A percentile compares a stretch with the other conserved stretches of the same genome.
These are phyloP conservation scores for Perizoma flavofasciatum DNA, from an alignment of 2,888 invertebrate genomes.

Conservation along the genomic window DNA sequence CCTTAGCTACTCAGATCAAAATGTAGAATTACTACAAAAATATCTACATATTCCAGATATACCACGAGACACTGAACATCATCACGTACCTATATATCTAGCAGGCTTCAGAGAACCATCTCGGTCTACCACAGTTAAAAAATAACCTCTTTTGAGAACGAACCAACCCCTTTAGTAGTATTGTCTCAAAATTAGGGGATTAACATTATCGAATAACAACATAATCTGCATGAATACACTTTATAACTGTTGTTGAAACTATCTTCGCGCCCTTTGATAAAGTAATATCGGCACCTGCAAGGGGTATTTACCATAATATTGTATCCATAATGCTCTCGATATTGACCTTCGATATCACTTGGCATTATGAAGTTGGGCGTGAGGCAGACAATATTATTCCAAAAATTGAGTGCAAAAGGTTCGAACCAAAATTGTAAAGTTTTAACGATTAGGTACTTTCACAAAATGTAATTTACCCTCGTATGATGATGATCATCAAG, in stretches of 20 bases:
- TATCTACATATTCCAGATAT: too few species aligned
- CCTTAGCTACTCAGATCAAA: too few species aligned
- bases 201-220: background rate
- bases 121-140: too few species aligned
- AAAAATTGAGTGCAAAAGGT: conserved; percentile 1
- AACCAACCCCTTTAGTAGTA: too few species aligned
- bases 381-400: background rate
- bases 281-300: conserved; percentile 39
- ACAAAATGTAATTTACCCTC: too few species aligned
- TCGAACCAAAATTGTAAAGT: background rate
- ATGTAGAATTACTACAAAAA: too few species aligned
- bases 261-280: conserved; percentile 28
- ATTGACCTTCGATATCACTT: conserved; percentile 35
- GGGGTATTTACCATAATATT: conserved; percentile 60
- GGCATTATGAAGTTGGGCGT: conserved; percentile 17
- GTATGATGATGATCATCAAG: too few species aligned
- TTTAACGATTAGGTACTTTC: background rate
- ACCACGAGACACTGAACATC: too few species aligned
- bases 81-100: too few species aligned
- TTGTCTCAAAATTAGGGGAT: too few species aligned
- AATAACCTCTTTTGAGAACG: too few species aligned
- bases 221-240: conserved; percentile 22
- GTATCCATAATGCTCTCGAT: conserved; percentile 53
- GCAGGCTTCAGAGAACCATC: too few species aligned
- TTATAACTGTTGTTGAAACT: conserved; percentile 18